Evolutionary conservation across 2,797 vertebrate genomes (phyloP), one percentile per base, ranked within the genome.

Genomic region (Enoplosus armatus): DNA sequence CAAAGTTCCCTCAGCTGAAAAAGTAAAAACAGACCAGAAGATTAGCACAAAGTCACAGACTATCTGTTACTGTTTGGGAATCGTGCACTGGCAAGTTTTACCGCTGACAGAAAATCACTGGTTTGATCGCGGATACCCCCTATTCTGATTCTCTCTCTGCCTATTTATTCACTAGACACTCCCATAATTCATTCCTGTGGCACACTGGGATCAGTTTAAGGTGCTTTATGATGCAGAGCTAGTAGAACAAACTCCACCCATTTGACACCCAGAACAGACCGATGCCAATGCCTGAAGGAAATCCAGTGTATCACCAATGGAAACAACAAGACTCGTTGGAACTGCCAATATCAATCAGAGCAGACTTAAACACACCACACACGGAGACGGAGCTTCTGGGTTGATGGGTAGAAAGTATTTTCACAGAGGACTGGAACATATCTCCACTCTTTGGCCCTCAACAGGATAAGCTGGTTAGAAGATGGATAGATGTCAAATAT

Each of bases 161-260:
- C 63, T 70, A 27, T 86, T 82, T 83, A 75, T 77, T 77, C 73
- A 59, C 62, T 41, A 59, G 54, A 72, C 51, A 54, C 72, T 56
- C 76, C 60, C 43, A 65, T 77, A 73, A 82, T 76, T 77, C 68
- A 78, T 72, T 35, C 18, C 48, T n/a, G 43, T 74, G 77, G 76
- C 67, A 72, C 33, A 65, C 18, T 20, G 56, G 65, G 77, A 84
- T 85, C 71, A 39, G 47, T 60, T 48, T 65, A 83, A 75, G 76
- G 77, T 62, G 70, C 76, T 77, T 86, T 58, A 68, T 58, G 63
- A 87, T 79, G 73, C 77, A 64, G 45, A 68, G 72, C 67, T 51
- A 16, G 33, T 14, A n/a, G 61, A 80, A 62, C 39, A 53, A 79
- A 72, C 80, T 74, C 51, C 67, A 66, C 69, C 67, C 53, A 47